phyloP scores from a whole-genome alignment of 2,888 invertebrate species.

The Reticulitermes lucifugus region DNA sequence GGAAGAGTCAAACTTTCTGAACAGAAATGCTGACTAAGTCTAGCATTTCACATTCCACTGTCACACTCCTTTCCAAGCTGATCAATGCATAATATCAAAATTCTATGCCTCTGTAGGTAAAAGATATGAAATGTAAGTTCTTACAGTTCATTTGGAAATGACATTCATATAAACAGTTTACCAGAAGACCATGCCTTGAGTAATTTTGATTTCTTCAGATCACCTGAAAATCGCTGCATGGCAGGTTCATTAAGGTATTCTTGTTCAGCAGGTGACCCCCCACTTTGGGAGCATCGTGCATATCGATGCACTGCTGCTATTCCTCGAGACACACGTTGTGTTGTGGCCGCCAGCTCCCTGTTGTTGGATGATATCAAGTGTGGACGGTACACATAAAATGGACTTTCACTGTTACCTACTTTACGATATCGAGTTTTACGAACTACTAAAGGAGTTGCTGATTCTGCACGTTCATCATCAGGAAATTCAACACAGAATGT shows the following conservation, averaged over 20 bases:
- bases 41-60: neutral
- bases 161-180: constrained; percentile 38
- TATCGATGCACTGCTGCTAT: constrained; percentile 53
- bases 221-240: constrained; percentile 50
- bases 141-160: constrained; percentile 6
- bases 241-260: constrained; percentile 44
- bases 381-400: constrained; percentile 48
- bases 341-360: constrained; percentile 31
- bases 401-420: constrained; percentile 4
- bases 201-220: constrained; percentile 46
- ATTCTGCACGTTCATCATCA: constrained; percentile 41
- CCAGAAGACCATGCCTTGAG: constrained; percentile 48
- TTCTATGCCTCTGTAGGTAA: neutral
- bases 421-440: constrained; percentile 48
- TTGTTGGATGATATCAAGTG: constrained; percentile 13
- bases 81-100: neutral
- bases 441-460: constrained; percentile 39
- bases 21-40: too few relatives aligned
- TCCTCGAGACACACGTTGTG: constrained; percentile 51
- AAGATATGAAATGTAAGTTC: neutral
- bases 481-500: constrained; percentile 49
- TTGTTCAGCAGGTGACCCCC: constrained; percentile 9
- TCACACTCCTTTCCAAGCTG: neutral
- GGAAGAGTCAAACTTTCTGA: too few relatives aligned
- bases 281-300: constrained; percentile 39